Base-by-base conservation (phyloP, 2,888 invertebrate genomes). In the Antitype chi region DNA sequence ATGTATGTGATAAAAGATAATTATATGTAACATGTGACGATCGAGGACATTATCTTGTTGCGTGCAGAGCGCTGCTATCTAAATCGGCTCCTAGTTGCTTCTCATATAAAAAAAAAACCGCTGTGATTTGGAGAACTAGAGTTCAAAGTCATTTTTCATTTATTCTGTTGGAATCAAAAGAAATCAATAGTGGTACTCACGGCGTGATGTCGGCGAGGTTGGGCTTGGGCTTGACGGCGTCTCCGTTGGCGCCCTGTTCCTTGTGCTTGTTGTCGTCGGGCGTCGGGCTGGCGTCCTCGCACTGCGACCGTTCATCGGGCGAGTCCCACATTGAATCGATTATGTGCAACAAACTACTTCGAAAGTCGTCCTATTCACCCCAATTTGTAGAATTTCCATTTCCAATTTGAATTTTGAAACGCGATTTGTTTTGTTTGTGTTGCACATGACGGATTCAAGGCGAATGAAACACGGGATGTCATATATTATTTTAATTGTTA, bases 301-400 rank as follows among this genome's bases (percentile, higher is more conserved):
- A 94, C 97, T 97, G 97, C 95, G 97, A 96, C 94, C 94, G 94
- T 95, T 97, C 97, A 95, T 96, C 97, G 94, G 97, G 95, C 96
- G 97, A 97, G 96, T 97, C 97, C 97, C 97, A 97, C 97, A 97
- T 93, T 97, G 97, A 97, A 97, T 97, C 97, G 95, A 97, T 97
- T 96, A 97, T 97, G 97, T 97, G 97, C 97, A 97, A 97, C 96
- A 97, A 95, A 94, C 97, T 97, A 97, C 97, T 97, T 92, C 97
- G 96, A 94, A 97, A 97, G 91, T 97, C 97, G 94, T 96, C 96
- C 96, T 96, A 96, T 91, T 93, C 92, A 90, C 93, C 92, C 95
- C 95, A 94, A 94, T 95, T 90, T 62, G 52, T 82, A 78, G 68
- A 68, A 71, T 80, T 88, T 86, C 72, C 77, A 76, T 91, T 93